These are phyloP conservation scores for Darevskia mixta DNA, from an alignment of 2,797 vertebrate genomes.

Conservation along the genomic window DNA sequence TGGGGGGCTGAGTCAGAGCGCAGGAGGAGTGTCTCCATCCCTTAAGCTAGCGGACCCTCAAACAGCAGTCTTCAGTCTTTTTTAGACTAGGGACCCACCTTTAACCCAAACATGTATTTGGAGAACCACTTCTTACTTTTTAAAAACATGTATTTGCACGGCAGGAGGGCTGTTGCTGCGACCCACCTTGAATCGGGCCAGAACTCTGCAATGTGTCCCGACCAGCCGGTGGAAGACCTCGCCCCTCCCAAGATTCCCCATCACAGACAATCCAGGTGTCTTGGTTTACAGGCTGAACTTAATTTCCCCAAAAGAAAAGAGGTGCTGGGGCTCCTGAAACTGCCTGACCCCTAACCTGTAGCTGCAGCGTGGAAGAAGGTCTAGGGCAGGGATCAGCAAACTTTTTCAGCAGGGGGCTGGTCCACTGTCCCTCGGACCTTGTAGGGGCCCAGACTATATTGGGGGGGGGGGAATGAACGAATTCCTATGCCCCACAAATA, in stretches of 20 bases:
- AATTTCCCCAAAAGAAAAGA: no score
- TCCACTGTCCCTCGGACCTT: no score
- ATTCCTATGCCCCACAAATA: no score
- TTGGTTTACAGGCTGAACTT: background rate
- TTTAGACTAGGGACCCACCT: no score
- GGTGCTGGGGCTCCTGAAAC: no score
- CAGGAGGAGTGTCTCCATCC: background rate
- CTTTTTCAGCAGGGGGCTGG: no score
- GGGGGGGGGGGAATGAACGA: no score
- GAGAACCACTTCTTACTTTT: no score
- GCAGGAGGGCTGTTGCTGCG: background rate
- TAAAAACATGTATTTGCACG: no score
- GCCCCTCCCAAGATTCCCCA: background rate
- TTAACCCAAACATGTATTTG: no score
- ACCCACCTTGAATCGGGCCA: background rate
- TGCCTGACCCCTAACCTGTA: background rate
- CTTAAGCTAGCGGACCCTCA: background rate
- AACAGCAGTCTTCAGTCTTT: background rate
- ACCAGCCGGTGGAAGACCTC: background rate
- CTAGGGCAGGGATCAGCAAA: no score
- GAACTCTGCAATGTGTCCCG: background rate
- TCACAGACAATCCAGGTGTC: background rate
- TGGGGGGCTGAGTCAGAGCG: background rate
- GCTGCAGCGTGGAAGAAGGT: background rate
- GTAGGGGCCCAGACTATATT: no score